Conservation (phyloP, 2,797 vertebrate species). For the Varecia variegata region DNA sequence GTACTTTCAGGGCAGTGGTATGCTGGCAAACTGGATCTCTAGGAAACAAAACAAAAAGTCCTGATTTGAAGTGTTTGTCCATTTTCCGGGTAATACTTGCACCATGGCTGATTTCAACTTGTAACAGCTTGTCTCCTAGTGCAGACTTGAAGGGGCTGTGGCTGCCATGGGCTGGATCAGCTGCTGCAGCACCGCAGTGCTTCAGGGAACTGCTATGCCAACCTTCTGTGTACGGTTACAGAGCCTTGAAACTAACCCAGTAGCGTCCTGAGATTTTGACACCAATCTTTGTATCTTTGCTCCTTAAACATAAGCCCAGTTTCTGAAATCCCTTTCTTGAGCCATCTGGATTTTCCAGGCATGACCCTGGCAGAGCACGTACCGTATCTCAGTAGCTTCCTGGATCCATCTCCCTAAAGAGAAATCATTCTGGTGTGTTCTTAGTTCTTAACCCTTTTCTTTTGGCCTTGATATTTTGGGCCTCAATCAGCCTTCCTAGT, state of each 20-base stretch:
- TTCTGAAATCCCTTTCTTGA: constrained; percentile 12
- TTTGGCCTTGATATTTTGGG: neutral
- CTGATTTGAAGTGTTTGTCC: neutral
- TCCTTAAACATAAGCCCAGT: neutral
- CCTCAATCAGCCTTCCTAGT: neutral
- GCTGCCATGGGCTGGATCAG: rapidly evolving
- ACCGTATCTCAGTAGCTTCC: neutral
- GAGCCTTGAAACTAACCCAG: neutral
- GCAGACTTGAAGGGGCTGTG: rapidly evolving
- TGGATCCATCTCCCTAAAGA: neutral
- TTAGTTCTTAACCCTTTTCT: neutral
- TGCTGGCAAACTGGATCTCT: neutral
- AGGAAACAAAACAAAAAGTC: neutral
- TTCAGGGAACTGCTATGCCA: neutral
- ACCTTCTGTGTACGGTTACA: neutral
- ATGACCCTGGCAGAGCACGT: neutral
- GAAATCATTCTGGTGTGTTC: neutral
- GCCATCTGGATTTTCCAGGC: neutral
- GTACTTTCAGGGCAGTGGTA: neutral
- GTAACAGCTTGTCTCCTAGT: neutral
- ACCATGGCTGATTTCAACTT: neutral
- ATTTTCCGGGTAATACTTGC: neutral
- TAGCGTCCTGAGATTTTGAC: neutral
- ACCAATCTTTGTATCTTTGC: neutral
- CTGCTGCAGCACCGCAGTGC: rapidly evolving